Evolutionary conservation across 2,797 vertebrate genomes (phyloP).

Genomic region (Florisuga fusca): DNA sequence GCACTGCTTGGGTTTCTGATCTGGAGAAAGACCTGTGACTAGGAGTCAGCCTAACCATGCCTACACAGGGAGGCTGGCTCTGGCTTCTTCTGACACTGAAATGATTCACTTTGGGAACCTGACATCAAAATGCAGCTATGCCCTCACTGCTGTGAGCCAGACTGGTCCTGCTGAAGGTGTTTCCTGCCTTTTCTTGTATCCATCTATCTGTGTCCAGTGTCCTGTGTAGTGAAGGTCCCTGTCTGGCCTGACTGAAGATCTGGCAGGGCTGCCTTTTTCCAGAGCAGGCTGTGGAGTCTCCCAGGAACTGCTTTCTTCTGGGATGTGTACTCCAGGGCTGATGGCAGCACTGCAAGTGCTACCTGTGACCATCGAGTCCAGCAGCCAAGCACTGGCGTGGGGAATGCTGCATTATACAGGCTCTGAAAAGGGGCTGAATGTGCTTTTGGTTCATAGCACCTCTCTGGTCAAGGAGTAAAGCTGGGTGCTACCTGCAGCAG

Average conservation of each 20-base stretch:
- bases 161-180: background rate
- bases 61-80: background rate
- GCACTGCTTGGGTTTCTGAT: background rate
- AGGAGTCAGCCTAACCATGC: background rate
- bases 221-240: background rate
- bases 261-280: background rate
- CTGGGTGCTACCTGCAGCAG: background rate
- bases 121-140: background rate
- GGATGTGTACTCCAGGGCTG: background rate
- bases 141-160: background rate
- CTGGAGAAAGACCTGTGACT: background rate
- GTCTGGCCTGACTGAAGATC: background rate
- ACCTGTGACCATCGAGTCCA: background rate
- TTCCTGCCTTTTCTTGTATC: background rate
- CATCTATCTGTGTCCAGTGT: background rate
- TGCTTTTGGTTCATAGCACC: background rate
- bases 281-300: background rate
- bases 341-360: background rate
- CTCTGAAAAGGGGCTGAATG: background rate
- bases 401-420: background rate
- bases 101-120: background rate
- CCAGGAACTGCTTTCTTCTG: background rate
- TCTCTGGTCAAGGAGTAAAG: background rate
- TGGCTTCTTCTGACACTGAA: background rate
- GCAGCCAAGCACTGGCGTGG: background rate